Base-by-base conservation (phyloP, 2,113 vertebrate genomes). In the Sisor rabdophorus region DNA sequence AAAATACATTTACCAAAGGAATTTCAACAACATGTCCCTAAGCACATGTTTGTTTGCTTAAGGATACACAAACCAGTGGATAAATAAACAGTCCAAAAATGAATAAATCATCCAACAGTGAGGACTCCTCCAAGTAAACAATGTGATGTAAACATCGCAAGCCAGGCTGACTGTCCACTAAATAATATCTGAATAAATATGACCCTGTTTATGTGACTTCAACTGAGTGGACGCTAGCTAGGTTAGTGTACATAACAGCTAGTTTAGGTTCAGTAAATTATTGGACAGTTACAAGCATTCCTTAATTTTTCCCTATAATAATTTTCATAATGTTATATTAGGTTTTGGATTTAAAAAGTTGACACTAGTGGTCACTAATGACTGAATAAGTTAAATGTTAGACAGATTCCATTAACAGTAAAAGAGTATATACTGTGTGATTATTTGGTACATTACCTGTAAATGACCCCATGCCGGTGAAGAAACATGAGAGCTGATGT, bases 311-410 rank as follows among this genome's bases (percentile, higher is more conserved):
- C n/a, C n/a, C n/a, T n/a, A n/a, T n/a, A n/a, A n/a, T n/a, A n/a
- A n/a, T n/a, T n/a, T n/a, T n/a, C n/a, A n/a, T n/a, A n/a, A n/a
- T 55, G 3, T 24, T 22, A 2, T 8, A 47, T 12, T 8, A 8
- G 6, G 22, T 56, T 89, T 89, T 52, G 87, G 84, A 60, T 84
- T 73, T 0, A 28, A 50, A 60, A 8, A 70, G 11, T 82, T 85
- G 82, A 70, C 22, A 19, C 54, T 15, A 71, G 73, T 36, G 30
- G 2, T 88, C 86, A 89, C 86, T 86, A 80, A 84, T 87, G 86
- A n/a, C 85, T 89, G 36, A n/a, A 68, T 22, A 9, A 20, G 0
- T 30, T 64, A 64, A 70, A 2, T 16, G 44, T 32, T 53, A 2
- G 16, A 52, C 63, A 50, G 40, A 56, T 67, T n/a, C 17, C 2